Conservation (phyloP, 1,140 invertebrate genomes). For the Drosophila nigrodunni region DNA sequence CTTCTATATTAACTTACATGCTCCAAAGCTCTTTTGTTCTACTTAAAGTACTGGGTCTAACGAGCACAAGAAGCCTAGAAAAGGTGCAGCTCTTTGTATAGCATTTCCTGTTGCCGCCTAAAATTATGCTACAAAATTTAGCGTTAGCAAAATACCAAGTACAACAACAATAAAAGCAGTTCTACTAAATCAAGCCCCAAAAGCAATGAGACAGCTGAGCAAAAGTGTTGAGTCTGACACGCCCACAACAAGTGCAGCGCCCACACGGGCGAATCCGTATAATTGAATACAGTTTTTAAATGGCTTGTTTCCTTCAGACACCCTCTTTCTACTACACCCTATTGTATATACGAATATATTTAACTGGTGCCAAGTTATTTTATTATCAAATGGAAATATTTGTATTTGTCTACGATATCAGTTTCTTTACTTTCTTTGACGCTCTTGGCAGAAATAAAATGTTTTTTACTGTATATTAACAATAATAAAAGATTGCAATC, state of each 20-base stretch:
- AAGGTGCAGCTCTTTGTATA: slow-evolving; percentile 47
- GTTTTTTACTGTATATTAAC: slow-evolving; percentile 61
- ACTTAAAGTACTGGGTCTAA: too few relatives aligned
- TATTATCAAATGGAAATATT: too few relatives aligned
- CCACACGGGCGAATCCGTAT: neutral
- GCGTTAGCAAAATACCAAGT: neutral
- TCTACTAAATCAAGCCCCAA: slow-evolving; percentile 52
- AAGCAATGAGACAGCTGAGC: slow-evolving; percentile 49
- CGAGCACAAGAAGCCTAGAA: neutral
- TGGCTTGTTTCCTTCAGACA: neutral
- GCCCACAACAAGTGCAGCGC: slow-evolving; percentile 40
- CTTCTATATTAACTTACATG: too few relatives aligned
- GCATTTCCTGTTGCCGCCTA: slow-evolving; percentile 60
- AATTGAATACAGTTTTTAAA: slow-evolving; percentile 32
- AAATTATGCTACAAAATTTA: slow-evolving; percentile 62
- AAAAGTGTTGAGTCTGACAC: slow-evolving; percentile 49
- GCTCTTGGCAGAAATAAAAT: too few relatives aligned
- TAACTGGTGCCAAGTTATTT: too few relatives aligned
- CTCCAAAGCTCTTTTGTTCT: too few relatives aligned
- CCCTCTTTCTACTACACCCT: neutral
- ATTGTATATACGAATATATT: slow-evolving; percentile 11
- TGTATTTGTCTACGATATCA: too few relatives aligned
- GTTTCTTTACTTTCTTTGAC: too few relatives aligned
- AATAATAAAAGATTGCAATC: slow-evolving; percentile 18
- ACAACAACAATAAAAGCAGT: slow-evolving; percentile 27